Evolutionary conservation across 2,888 invertebrate genomes (phyloP), one percentile per base, ranked within the genome.

Genomic region (Phalera bucephala): DNA sequence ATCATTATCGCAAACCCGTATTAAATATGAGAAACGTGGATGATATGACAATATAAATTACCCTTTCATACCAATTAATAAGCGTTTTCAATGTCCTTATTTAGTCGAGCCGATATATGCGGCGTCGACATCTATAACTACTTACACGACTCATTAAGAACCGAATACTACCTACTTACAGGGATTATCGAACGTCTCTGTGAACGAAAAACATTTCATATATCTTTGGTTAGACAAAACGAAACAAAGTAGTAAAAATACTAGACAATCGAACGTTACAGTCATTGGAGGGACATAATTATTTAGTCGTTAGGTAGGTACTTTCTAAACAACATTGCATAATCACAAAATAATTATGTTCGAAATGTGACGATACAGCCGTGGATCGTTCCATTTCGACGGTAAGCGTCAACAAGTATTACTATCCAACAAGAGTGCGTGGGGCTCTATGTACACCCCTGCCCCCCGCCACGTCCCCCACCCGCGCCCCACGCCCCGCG

Each of bases 51-150:
- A 87, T 89, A 89, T 88, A 88, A 89, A 88, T 89, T 89, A 89
- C 89, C 89, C 89, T 89, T 89, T 89, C 89, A 89, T 89, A 89
- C 89, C 89, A 88, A 89, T 88, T 89, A 89, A 89, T 89, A 89
- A 89, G 89, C 89, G 89, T 89, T 89, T 85, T 89, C 89, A 89
- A 89, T 89, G 87, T 88, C 82, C 89, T 88, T 88, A 89, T 72
- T 78, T 79, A 83, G 80, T 76, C 85, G 80, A 74, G 63, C 81
- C 85, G 78, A 72, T 79, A 78, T 64, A 74, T 55, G 64, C 82
- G 80, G 78, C 71, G 56, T 64, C 84, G 82, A 78, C 80, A 64
- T 70, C 86, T 87, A 85, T 65, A 77, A 69, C 86, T 87, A 88
- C 80, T 84, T 85, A 87, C 72, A 85, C 83, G 73, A 82, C 72